Percentiles rank a stretch among this genome's conserved stretches.
Evolutionary conservation across 2,888 invertebrate genomes (phyloP).

Genomic region (Sarcophaga carnaria): DNA sequence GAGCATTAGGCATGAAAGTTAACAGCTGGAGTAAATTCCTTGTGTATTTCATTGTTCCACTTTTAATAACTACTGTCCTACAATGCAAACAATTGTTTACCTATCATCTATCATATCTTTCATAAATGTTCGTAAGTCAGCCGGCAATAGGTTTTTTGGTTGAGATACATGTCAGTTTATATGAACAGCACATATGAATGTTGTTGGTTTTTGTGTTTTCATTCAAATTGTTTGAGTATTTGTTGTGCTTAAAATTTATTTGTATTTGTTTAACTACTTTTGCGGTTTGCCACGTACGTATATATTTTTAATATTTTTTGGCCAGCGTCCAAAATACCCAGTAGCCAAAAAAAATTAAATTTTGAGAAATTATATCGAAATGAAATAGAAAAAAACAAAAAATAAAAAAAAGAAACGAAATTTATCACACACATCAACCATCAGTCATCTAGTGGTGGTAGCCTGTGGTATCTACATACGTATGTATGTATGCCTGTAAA

Average conservation of each 20-base stretch:
- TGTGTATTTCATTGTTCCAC: no score
- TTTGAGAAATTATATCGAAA: no score
- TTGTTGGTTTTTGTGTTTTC: slow-evolving; percentile 4
- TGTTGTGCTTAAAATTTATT: slow-evolving; percentile 54
- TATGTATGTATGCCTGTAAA: not conserved
- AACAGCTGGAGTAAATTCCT: no score
- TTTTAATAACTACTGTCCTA: not conserved
- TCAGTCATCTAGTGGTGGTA: slow-evolving; percentile 48
- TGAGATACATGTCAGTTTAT: slow-evolving; percentile 32
- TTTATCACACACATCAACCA: slow-evolving; percentile 50
- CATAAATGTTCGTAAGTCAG: slow-evolving; percentile 18
- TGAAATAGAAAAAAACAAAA: slow-evolving; percentile 6
- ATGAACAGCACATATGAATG: no score
- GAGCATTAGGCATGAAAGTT: no score
- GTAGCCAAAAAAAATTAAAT: not conserved
- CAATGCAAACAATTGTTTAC: not conserved
- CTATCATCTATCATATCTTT: slow-evolving; percentile 23
- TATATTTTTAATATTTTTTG: slow-evolving; percentile 66
- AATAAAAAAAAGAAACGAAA: not conserved
- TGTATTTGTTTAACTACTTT: slow-evolving; percentile 79
- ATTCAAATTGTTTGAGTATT: slow-evolving; percentile 50
- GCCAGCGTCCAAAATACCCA: slow-evolving; percentile 54
- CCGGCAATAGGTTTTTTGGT: slow-evolving; percentile 11
- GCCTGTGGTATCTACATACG: not conserved
- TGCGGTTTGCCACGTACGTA: slow-evolving; percentile 74